These are phyloP conservation scores for Sacculina carcini DNA, from an alignment of 2,888 invertebrate genomes.

Conservation along the genomic window DNA sequence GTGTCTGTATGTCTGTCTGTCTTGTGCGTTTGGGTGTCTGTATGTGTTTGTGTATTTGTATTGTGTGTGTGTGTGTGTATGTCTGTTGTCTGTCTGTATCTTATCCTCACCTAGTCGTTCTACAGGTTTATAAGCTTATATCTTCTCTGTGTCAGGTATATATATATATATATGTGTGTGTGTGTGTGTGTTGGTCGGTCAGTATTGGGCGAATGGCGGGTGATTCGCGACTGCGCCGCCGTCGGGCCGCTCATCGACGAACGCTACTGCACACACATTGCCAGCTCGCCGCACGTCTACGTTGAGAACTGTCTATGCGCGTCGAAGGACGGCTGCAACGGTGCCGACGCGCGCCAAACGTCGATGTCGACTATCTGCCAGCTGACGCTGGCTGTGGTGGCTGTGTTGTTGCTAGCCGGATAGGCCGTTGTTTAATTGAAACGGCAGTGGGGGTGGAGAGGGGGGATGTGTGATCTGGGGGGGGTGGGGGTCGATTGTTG, in stretches of 20 bases:
- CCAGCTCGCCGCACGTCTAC: slow-evolving; percentile 75
- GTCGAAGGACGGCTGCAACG: slow-evolving; percentile 61
- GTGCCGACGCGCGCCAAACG: no score
- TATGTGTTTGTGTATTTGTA: neutral
- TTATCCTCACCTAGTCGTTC: no score
- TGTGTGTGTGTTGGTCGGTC: no score
- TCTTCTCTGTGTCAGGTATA: neutral
- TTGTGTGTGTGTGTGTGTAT: neutral
- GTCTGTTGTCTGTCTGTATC: neutral
- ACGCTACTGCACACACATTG: slow-evolving; percentile 64
- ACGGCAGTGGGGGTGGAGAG: no score
- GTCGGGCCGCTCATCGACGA: slow-evolving; percentile 77
- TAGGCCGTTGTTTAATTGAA: no score
- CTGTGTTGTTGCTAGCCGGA: no score
- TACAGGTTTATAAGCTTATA: no score
- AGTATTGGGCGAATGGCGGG: slow-evolving; percentile 70
- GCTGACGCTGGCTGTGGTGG: no score
- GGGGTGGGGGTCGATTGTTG: no score
- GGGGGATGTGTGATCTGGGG: no score
- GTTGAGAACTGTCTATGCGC: slow-evolving; percentile 76
- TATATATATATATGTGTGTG: neutral
- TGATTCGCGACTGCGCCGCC: slow-evolving; percentile 63
- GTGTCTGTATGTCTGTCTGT: slow-evolving; percentile 3
- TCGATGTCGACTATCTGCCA: no score
- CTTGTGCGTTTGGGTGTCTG: neutral